Evolutionary conservation across 2,797 vertebrate genomes (phyloP).

Genomic region (Gobio occitaniae): DNA sequence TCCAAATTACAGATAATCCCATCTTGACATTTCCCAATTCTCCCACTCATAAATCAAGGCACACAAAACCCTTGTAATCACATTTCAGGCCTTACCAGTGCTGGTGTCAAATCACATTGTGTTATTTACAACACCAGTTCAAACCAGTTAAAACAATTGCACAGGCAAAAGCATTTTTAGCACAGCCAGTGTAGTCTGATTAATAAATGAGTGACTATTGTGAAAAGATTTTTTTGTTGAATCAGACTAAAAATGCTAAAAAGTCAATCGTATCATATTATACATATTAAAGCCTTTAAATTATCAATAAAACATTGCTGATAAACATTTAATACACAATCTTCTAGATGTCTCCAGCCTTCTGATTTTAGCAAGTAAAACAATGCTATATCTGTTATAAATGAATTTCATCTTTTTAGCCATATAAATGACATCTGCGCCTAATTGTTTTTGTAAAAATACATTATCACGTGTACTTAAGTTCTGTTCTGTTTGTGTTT

Average conservation of each 20-base stretch:
- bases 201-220: background rate
- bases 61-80: conserved; percentile 23
- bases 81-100: conserved; percentile 25
- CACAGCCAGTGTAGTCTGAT: background rate
- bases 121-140: background rate
- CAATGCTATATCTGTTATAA: background rate
- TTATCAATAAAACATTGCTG: no score
- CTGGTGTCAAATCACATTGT: conserved; percentile 12
- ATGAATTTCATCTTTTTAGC: background rate
- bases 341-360: background rate
- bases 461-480: no score
- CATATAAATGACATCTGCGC: background rate
- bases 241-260: background rate
- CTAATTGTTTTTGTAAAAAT: background rate
- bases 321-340: no score
- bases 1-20: conserved; percentile 48
- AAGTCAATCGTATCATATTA: no score
- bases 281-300: no score
- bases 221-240: background rate
- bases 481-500: no score
- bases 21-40: conserved; percentile 39
- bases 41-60: conserved; percentile 32
- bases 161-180: background rate
- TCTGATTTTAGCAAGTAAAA: background rate
- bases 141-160: background rate